Evolutionary conservation across 2,888 invertebrate genomes (phyloP).

Genomic region (Drosophila neotestacea): DNA sequence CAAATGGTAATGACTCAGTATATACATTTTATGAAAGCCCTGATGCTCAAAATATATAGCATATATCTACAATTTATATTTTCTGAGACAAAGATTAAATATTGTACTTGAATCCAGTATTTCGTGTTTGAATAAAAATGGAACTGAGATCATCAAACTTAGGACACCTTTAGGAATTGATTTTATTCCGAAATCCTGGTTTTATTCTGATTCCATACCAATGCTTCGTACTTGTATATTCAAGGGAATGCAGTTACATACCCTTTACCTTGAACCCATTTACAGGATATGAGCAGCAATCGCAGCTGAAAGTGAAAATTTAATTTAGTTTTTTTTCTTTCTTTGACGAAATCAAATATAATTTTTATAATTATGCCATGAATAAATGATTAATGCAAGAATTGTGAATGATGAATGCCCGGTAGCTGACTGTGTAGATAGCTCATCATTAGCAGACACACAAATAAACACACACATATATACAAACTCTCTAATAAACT

Average conservation of each 20-base stretch:
- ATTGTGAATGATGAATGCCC: constrained; percentile 57
- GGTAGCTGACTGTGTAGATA: constrained; percentile 26
- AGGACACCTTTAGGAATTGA: no score
- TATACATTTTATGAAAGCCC: no score
- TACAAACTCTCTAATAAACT: constrained; percentile 10
- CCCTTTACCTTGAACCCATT: background rate
- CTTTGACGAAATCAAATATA: constrained; percentile 60
- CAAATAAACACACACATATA: constrained; percentile 18
- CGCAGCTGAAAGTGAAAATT: constrained; percentile 28
- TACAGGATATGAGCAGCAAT: constrained; percentile 1
- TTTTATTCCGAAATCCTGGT: no score
- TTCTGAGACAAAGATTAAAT: no score
- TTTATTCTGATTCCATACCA: no score
- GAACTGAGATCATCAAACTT: no score
- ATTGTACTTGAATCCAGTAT: no score
- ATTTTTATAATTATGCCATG: constrained; percentile 70
- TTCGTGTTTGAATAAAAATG: no score
- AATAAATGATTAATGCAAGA: constrained; percentile 59
- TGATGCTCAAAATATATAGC: no score
- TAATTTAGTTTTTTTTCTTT: background rate
- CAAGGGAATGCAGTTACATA: background rate
- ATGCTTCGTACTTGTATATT: no score
- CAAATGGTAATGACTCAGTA: no score
- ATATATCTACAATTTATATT: no score
- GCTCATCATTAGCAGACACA: constrained; percentile 64